phyloP scores from a whole-genome alignment of 2,113 vertebrate species.

The Leucosticte australis region DNA sequence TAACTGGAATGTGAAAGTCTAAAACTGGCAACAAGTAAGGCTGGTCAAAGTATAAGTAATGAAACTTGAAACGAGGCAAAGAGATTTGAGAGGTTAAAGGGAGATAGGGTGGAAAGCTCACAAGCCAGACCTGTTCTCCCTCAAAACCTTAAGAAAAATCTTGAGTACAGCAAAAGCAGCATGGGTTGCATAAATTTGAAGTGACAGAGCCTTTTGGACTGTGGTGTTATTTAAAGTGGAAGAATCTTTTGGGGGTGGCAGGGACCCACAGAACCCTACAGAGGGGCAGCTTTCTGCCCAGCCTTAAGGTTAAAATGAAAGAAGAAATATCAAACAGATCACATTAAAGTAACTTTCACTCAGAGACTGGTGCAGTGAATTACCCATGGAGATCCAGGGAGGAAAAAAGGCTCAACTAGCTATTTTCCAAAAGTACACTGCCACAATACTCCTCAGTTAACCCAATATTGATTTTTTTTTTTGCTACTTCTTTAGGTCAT shows the following conservation, averaged over 20 bases:
- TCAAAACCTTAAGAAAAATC: constrained; percentile 43
- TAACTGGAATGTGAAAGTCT: constrained; percentile 45
- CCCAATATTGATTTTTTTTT: background rate
- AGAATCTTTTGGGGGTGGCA: background rate
- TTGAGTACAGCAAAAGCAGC: background rate
- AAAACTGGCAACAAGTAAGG: constrained; percentile 51
- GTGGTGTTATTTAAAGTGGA: background rate
- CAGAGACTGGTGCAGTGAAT: background rate
- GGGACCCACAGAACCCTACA: background rate
- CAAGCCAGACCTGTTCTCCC: constrained; percentile 51
- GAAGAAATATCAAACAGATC: background rate
- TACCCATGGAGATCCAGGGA: background rate
- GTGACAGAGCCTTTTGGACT: background rate
- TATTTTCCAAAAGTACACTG: background rate
- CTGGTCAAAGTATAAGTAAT: constrained; percentile 50
- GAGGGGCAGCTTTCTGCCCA: background rate
- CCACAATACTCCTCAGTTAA: background rate
- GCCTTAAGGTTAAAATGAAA: background rate
- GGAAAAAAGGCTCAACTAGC: background rate
- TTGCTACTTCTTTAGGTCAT: background rate
- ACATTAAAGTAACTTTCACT: background rate
- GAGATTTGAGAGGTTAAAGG: constrained; percentile 50
- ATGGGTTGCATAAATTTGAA: constrained; percentile 34
- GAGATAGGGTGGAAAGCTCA: constrained; percentile 21
- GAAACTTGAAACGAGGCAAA: constrained; percentile 57